Conservation (phyloP, 2,888 invertebrate genomes). For the Rugalucina vietnamica region DNA sequence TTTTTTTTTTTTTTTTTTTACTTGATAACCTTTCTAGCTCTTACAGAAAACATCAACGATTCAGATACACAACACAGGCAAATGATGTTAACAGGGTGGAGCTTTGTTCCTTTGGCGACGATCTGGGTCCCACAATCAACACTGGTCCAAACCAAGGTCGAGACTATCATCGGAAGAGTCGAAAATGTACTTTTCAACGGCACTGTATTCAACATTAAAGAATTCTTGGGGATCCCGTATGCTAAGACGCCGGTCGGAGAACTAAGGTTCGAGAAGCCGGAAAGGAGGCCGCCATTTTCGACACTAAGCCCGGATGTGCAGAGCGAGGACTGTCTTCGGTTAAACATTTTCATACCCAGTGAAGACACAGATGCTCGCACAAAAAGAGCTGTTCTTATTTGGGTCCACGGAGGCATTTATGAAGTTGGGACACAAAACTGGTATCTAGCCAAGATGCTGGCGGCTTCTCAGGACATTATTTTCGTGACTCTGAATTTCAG, state of each 20-base stretch:
- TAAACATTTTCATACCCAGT: background rate
- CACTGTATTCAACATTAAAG: background rate
- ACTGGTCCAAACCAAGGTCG: background rate
- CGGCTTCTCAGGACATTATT: background rate
- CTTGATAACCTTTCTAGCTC: no score
- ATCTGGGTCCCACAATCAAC: no score
- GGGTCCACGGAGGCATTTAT: background rate
- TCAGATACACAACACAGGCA: no score
- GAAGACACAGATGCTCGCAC: background rate
- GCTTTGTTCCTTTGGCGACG: no score
- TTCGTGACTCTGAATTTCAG: background rate
- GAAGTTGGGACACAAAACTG: background rate
- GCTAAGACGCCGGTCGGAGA: slow-evolving; percentile 56
- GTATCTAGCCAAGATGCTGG: background rate
- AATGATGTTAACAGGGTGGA: no score
- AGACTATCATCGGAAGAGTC: background rate
- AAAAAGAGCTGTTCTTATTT: background rate
- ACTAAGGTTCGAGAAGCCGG: slow-evolving; percentile 52
- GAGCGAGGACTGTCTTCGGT: background rate
- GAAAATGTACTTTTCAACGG: slow-evolving; percentile 4
- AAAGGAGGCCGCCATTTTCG: slow-evolving; percentile 6
- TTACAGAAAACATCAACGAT: no score
- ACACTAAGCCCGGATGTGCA: slow-evolving; percentile 14
- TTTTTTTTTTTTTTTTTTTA: no score
- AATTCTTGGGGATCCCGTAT: slow-evolving; percentile 62